phyloP scores from a whole-genome alignment of 2,888 invertebrate genomes.

The Cetonia aurata region DNA sequence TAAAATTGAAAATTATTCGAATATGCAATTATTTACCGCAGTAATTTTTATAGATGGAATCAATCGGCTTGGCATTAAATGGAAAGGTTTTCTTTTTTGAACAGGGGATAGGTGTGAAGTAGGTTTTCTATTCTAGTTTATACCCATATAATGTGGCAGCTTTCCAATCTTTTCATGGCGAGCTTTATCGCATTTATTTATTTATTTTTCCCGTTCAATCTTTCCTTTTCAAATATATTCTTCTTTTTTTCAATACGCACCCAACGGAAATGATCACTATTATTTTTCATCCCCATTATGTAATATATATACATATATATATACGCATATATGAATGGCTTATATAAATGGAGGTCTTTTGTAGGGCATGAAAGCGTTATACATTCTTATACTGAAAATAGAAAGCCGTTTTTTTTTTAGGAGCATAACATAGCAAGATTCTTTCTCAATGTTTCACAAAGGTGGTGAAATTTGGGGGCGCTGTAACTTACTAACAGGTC shows the following conservation, averaged over 20 bases:
- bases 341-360: slow-evolving; percentile 29
- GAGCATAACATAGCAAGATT: neutral
- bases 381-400: slow-evolving; percentile 6
- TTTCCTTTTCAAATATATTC: slow-evolving; percentile 33
- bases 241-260: slow-evolving; percentile 13
- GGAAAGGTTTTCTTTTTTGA: no score
- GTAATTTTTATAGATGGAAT: no score
- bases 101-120: no score
- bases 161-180: slow-evolving; percentile 20
- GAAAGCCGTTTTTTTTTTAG: no score
- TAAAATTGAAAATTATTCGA: no score
- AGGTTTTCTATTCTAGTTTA: no score
- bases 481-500: slow-evolving; percentile 45
- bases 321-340: slow-evolving; percentile 24
- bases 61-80: no score
- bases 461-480: slow-evolving; percentile 28
- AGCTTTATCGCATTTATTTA: slow-evolving; percentile 25
- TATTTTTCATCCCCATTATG: slow-evolving; percentile 32
- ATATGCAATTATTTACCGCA: no score
- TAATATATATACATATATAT: neutral
- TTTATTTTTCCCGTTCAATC: slow-evolving; percentile 30
- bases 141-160: slow-evolving; percentile 8
- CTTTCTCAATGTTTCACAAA: neutral
- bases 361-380: slow-evolving; percentile 10
- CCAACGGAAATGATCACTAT: slow-evolving; percentile 27